Evolutionary conservation across 1,140 invertebrate genomes (phyloP), one percentile per base, ranked within the genome.

Genomic region (Pseudomyrmex pallidus): DNA sequence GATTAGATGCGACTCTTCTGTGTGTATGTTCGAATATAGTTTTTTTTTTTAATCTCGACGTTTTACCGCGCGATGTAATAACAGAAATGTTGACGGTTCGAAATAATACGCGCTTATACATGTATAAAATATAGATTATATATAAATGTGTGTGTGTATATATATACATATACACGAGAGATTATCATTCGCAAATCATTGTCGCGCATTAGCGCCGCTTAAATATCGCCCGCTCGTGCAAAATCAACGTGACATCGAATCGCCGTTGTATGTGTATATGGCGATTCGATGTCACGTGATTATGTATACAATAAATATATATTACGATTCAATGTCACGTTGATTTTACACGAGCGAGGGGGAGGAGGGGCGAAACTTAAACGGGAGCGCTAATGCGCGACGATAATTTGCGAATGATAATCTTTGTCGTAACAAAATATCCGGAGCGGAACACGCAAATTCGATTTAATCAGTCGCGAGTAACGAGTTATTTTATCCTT

Each of bases 331-430:
- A 44, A 70, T 17, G n/a, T 15, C 54, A 20, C 63, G 44, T 59
- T 70, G 64, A 70, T 78, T 78, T 78, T 46, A 35, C 15, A 5
- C 76, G 57, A 78, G 59, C 44, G n/a, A n/a, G n/a, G n/a, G n/a
- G n/a, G n/a, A n/a, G n/a, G n/a, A n/a, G n/a, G n/a, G n/a, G n/a
- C n/a, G 20, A 48, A 44, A 25, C 52, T 80, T 72, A 72, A 80
- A 0, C 35, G 48, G 54, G 2, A 25, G 25, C 17, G 35, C 54
- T 46, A 48, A 22, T 20, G 20, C 64, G 20, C 64, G n/a, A 20
- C 4, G 66, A 35, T 52, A 15, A 70, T 70, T 59, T 59, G 12
- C 22, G 12, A 59, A 70, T 70, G 66, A 80, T 80, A 70, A 72
- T 80, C 46, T 78, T 15, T 25, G n/a, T 15, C 20, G 54, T 5